Conservation (phyloP, 2,797 vertebrate species). For the Ambastaia sidthimunki region DNA sequence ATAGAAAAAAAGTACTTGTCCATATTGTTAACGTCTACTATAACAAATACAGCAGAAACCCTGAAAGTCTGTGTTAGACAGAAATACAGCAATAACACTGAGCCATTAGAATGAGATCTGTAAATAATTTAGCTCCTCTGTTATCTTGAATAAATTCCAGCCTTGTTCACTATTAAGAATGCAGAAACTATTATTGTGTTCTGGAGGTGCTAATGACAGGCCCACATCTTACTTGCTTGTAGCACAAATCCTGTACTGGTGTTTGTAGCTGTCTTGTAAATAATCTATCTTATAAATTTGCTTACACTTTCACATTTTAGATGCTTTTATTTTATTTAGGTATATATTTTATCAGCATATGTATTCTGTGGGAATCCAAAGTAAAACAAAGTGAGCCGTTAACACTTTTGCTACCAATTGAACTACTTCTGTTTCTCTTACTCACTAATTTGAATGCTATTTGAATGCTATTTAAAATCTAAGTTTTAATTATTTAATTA, state of each 20-base stretch:
- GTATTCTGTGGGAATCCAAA: too few relatives aligned
- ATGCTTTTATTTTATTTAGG: too few relatives aligned
- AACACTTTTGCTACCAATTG: too few relatives aligned
- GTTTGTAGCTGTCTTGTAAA: slow-evolving; percentile 9
- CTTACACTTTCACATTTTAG: background rate
- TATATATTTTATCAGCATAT: too few relatives aligned
- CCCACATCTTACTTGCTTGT: background rate
- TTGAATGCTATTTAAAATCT: too few relatives aligned
- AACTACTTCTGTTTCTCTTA: too few relatives aligned
- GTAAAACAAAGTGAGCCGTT: too few relatives aligned
- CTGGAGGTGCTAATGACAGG: background rate
- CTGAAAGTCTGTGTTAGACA: background rate
- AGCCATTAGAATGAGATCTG: background rate
- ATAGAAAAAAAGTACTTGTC: background rate
- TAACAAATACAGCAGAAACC: slow-evolving; percentile 1
- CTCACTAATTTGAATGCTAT: too few relatives aligned
- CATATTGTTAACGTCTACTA: background rate
- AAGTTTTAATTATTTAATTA: too few relatives aligned
- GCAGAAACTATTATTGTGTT: background rate
- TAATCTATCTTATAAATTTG: slow-evolving; percentile 5
- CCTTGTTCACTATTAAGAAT: slow-evolving; percentile 30
- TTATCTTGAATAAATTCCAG: background rate
- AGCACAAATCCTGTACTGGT: background rate
- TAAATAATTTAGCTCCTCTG: slow-evolving; percentile 49
- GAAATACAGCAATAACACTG: background rate